phyloP scores from a whole-genome alignment of 2,113 vertebrate species.

The Hippocampus guttulatus region DNA sequence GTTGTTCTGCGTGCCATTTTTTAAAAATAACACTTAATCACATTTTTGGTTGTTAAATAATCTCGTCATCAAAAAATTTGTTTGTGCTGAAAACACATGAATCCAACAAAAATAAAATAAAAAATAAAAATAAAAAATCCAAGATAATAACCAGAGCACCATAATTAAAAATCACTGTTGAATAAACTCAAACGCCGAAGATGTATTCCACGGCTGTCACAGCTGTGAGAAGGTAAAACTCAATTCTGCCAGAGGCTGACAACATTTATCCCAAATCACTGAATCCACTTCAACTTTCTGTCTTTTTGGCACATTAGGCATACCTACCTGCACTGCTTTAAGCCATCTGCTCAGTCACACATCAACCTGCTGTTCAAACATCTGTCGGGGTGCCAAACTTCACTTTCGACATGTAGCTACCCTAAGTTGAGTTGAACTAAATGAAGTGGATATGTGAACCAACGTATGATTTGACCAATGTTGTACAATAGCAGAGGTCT shows the following conservation, averaged over 20 bases:
- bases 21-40: neutral
- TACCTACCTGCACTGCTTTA: neutral
- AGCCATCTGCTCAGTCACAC: constrained; percentile 29
- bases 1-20: neutral
- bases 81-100: no score
- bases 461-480: neutral
- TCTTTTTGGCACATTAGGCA: constrained; percentile 6
- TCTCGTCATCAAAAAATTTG: neutral
- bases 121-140: neutral
- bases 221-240: constrained; percentile 7
- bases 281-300: constrained; percentile 7
- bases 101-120: neutral
- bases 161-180: neutral
- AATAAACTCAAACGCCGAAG: neutral
- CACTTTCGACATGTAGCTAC: neutral
- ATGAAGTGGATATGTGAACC: neutral
- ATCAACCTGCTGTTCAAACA: constrained; percentile 29
- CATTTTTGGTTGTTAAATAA: neutral
- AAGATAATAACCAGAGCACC: neutral
- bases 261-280: constrained; percentile 9
- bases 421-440: neutral
- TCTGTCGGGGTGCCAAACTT: constrained; percentile 19
- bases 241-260: constrained; percentile 11
- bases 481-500: no score
- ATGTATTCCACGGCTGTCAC: constrained; percentile 2